Conservation (phyloP, 1,140 invertebrate species). For the Drosophila orena region DNA sequence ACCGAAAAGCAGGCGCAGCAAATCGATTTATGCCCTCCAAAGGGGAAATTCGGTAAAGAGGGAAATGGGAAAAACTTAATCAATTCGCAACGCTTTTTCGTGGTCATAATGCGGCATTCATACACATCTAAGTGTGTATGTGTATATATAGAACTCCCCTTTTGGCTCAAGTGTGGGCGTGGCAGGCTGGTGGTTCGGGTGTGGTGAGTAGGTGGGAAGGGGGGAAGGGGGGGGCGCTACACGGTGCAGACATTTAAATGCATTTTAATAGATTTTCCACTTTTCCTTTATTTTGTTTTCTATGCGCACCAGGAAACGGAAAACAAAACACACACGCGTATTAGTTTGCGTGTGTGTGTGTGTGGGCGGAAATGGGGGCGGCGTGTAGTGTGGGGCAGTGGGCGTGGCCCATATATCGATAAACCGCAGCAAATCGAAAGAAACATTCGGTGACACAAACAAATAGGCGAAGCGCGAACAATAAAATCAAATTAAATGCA, state of each 20-base stretch:
- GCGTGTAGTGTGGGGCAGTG: slow-evolving; percentile 8
- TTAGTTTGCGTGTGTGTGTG: slow-evolving; percentile 2
- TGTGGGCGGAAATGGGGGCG: slow-evolving; percentile 20
- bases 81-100: slow-evolving; percentile 65
- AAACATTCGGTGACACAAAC: slow-evolving; percentile 65
- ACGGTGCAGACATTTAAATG: slow-evolving; percentile 68
- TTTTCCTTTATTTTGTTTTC: slow-evolving; percentile 3
- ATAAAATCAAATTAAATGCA: slow-evolving; percentile 75
- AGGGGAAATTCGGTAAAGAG: slow-evolving; percentile 8
- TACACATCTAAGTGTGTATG: slow-evolving; percentile 6
- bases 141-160: slow-evolving; percentile 7
- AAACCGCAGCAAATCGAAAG: slow-evolving; percentile 57
- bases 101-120: slow-evolving; percentile 46
- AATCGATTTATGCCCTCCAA: slow-evolving; percentile 54
- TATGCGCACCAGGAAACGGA: slow-evolving; percentile 21
- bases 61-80: slow-evolving; percentile 54
- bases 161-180: slow-evolving; percentile 40
- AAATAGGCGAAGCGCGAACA: slow-evolving; percentile 68
- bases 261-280: slow-evolving; percentile 66
- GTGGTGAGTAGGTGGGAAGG: no score
- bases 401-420: slow-evolving; percentile 62
- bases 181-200: slow-evolving; percentile 1
- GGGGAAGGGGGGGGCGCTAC: slow-evolving; percentile 1
- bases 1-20: slow-evolving; percentile 67
- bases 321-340: slow-evolving; percentile 34